phyloP scores from a whole-genome alignment of 2,797 vertebrate species.

The Gastrophryne carolinensis region DNA sequence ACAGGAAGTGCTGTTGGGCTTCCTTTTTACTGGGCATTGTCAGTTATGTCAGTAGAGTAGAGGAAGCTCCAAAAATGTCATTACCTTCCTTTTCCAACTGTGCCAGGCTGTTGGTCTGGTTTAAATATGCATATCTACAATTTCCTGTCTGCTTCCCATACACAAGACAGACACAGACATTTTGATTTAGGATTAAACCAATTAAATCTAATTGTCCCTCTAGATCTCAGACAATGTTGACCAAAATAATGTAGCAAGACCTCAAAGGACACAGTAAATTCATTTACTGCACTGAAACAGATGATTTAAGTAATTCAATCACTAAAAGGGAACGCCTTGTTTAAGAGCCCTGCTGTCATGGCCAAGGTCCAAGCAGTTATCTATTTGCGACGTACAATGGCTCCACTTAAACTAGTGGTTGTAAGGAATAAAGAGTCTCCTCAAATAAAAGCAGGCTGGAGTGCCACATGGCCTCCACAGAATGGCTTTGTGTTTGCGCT shows the following conservation, averaged over 20 bases:
- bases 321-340: conserved; percentile 23
- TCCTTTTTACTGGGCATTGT: too few species aligned
- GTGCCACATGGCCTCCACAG: conserved; percentile 59
- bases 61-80: too few species aligned
- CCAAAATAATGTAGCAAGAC: conserved; percentile 1
- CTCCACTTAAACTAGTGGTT: conserved; percentile 46
- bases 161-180: not conserved
- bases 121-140: not conserved
- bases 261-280: conserved; percentile 33
- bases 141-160: not conserved
- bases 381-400: conserved; percentile 28
- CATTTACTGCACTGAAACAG: conserved; percentile 21
- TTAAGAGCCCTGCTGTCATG: conserved; percentile 43
- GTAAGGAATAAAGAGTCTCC: conserved; percentile 64
- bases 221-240: conserved; percentile 3
- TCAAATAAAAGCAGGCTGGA: conserved; percentile 60
- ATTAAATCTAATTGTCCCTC: not conserved
- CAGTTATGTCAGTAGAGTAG: too few species aligned
- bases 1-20: too few species aligned
- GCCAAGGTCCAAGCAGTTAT: conserved; percentile 38
- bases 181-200: not conserved
- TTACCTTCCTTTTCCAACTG: too few species aligned
- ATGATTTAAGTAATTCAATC: conserved; percentile 36
- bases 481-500: conserved; percentile 66
- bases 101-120: too few species aligned